Evolutionary conservation across 2,888 invertebrate species (phyloP).

Genomic region (Conistra vaccinii): DNA sequence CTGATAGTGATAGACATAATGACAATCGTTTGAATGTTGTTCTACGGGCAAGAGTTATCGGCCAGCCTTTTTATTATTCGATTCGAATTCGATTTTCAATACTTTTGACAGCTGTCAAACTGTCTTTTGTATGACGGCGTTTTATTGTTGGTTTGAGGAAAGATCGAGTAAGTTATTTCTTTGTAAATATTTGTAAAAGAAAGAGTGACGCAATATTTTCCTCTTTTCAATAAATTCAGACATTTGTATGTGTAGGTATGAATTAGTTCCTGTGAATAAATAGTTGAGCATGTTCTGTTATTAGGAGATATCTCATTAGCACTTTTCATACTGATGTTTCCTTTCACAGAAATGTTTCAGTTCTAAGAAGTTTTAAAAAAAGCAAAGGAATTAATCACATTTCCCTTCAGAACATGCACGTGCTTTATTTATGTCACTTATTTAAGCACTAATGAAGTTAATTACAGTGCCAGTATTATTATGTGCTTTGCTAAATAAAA

Average conservation of each 20-base stretch:
- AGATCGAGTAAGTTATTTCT: background rate
- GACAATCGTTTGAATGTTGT: slow-evolving; percentile 32
- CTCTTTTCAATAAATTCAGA: background rate
- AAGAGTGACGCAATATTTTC: background rate
- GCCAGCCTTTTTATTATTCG: slow-evolving; percentile 18
- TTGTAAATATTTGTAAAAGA: background rate
- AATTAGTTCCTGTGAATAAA: background rate
- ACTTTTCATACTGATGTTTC: background rate
- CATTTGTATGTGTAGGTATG: too few relatives aligned
- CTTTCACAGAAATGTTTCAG: background rate
- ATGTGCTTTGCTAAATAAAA: background rate
- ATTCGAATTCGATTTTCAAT: slow-evolving; percentile 20
- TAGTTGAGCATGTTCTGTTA: background rate
- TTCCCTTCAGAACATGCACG: background rate
- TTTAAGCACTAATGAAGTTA: background rate
- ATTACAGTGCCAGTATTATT: background rate
- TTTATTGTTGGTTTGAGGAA: background rate
- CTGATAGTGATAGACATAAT: slow-evolving; percentile 31
- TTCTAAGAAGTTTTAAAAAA: background rate
- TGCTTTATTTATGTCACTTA: background rate
- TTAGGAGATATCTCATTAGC: background rate
- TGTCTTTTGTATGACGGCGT: background rate
- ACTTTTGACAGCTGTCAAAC: slow-evolving; percentile 26
- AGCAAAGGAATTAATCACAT: background rate
- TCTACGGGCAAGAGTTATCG: slow-evolving; percentile 14